Evolutionary conservation across 2,113 vertebrate species (phyloP).

Genomic region (Gavia stellata): DNA sequence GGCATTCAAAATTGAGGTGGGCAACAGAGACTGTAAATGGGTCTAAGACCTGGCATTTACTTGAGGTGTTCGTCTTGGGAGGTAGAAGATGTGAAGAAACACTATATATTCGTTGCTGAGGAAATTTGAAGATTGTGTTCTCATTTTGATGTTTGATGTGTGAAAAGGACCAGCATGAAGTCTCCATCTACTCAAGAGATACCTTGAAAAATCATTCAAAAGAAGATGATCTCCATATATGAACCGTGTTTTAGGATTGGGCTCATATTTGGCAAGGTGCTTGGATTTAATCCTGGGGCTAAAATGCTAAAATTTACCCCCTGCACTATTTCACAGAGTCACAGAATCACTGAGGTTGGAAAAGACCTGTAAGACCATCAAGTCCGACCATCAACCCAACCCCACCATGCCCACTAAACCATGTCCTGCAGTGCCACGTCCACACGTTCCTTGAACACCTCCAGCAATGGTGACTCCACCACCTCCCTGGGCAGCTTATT

Average conservation of each 20-base stretch:
- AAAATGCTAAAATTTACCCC: neutral
- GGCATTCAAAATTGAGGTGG: neutral
- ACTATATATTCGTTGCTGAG: neutral
- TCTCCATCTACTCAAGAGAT: neutral
- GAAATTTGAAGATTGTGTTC: neutral
- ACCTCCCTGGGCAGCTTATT: too few species aligned
- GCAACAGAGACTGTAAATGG: neutral
- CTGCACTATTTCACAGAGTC: neutral
- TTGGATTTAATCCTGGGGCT: neutral
- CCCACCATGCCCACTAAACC: too few species aligned
- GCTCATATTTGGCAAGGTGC: neutral
- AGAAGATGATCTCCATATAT: neutral
- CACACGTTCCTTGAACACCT: too few species aligned
- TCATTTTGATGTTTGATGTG: neutral
- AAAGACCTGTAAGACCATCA: too few species aligned
- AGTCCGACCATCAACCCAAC: too few species aligned
- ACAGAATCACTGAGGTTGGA: too few species aligned
- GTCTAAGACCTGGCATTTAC: neutral
- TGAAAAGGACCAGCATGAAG: neutral
- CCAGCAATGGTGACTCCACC: too few species aligned
- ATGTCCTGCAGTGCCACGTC: too few species aligned
- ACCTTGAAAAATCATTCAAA: neutral
- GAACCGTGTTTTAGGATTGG: neutral
- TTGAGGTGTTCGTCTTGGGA: neutral
- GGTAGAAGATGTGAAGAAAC: neutral